These are phyloP conservation scores for Tetramorium bicarinatum DNA, from an alignment of 2,888 invertebrate species.

Conservation along the genomic window DNA sequence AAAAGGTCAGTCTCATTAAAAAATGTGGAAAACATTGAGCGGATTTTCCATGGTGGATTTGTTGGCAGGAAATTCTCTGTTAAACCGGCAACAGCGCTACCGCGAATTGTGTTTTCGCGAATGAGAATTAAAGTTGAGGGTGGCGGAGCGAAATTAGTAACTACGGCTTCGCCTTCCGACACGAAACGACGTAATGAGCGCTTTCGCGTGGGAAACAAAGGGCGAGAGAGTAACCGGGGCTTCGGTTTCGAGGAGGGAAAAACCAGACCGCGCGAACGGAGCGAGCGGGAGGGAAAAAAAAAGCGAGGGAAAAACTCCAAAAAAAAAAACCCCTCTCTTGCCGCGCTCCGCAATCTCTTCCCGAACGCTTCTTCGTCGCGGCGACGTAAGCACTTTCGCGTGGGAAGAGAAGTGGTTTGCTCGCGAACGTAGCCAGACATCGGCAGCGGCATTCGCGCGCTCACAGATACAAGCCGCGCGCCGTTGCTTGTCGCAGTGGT, in stretches of 20 bases:
- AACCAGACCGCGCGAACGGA: slow-evolving; percentile 17
- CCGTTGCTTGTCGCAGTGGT: slow-evolving; percentile 67
- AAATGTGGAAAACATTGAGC: slow-evolving; percentile 28
- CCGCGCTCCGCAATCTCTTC: slow-evolving; percentile 64
- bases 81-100: slow-evolving; percentile 45
- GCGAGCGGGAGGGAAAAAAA: not conserved
- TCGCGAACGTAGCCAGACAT: slow-evolving; percentile 77
- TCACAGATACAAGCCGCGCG: slow-evolving; percentile 62
- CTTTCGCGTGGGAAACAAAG: slow-evolving; percentile 70
- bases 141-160: slow-evolving; percentile 70
- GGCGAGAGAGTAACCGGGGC: slow-evolving; percentile 41
- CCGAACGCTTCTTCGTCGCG: slow-evolving; percentile 65
- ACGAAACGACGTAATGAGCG: slow-evolving; percentile 67
- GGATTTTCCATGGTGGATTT: slow-evolving; percentile 28
- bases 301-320: slow-evolving; percentile 26
- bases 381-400: slow-evolving; percentile 82
- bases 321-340: slow-evolving; percentile 55
- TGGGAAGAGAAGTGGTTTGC: slow-evolving; percentile 78
- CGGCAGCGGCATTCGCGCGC: slow-evolving; percentile 64
- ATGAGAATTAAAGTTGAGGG: slow-evolving; percentile 63
- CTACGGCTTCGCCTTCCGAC: slow-evolving; percentile 62
- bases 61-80: slow-evolving; percentile 12
- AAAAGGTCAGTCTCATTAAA: slow-evolving; percentile 31
- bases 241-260: slow-evolving; percentile 64
- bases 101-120: slow-evolving; percentile 52